Conservation (phyloP, 2,888 invertebrate genomes). For the Conops quadrifasciatus region DNA sequence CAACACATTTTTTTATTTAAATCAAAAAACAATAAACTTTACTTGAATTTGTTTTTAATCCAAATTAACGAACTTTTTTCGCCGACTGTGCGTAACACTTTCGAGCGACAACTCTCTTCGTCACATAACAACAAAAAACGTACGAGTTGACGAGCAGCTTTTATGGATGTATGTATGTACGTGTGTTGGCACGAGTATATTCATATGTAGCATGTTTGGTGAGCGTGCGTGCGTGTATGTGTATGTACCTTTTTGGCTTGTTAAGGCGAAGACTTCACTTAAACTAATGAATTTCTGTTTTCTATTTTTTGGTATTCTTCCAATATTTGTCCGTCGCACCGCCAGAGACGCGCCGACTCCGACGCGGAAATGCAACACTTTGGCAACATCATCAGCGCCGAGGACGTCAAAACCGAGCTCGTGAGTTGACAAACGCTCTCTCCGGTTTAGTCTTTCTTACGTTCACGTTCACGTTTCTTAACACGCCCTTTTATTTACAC, state of each 20-base stretch:
- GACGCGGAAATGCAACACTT: slow-evolving; percentile 56
- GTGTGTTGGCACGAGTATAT: too few relatives aligned
- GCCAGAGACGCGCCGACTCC: slow-evolving; percentile 57
- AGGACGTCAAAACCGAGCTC: slow-evolving; percentile 64
- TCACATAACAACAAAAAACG: too few relatives aligned
- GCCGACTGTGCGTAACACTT: background rate
- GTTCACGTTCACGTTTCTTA: background rate
- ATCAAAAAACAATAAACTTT: too few relatives aligned
- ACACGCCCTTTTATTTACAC: background rate
- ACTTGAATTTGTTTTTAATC: background rate
- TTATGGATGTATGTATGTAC: background rate
- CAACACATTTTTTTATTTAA: too few relatives aligned
- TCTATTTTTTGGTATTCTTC: slow-evolving; percentile 11
- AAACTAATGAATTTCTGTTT: background rate
- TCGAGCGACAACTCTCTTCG: too few relatives aligned
- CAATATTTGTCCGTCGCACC: slow-evolving; percentile 8
- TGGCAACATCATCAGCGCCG: slow-evolving; percentile 61
- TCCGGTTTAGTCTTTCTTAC: background rate
- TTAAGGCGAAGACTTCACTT: background rate
- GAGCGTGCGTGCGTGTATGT: background rate
- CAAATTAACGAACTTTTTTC: background rate
- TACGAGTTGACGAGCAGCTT: background rate
- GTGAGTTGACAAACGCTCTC: slow-evolving; percentile 50
- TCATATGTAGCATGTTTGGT: background rate
- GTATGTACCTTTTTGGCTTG: background rate